These are phyloP conservation scores for Imbricaverruca yamaguchii DNA, from an alignment of 2,888 invertebrate species.

Conservation along the genomic window DNA sequence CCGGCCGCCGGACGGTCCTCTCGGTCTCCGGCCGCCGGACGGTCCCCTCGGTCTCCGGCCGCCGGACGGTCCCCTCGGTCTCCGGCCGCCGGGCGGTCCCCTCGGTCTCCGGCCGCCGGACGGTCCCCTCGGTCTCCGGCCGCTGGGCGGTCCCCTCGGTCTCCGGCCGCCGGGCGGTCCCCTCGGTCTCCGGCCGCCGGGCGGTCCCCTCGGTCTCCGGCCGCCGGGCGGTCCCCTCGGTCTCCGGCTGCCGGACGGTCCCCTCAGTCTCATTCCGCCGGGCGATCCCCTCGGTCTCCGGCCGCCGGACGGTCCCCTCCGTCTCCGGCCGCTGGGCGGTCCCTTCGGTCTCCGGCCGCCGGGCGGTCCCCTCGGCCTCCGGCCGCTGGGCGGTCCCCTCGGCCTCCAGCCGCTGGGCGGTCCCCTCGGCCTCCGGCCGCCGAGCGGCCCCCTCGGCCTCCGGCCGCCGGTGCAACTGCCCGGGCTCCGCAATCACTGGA, in stretches of 20 bases:
- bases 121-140: not conserved
- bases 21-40: conserved; percentile 1
- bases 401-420: not conserved
- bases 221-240: too few relatives aligned
- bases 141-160: not conserved
- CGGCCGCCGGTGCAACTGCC: too few relatives aligned
- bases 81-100: conserved; percentile 8
- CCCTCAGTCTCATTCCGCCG: not conserved
- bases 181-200: not conserved
- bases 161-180: too few relatives aligned
- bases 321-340: too few relatives aligned
- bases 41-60: not conserved
- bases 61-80: too few relatives aligned
- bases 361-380: not conserved
- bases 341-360: not conserved
- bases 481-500: too few relatives aligned
- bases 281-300: not conserved
- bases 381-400: too few relatives aligned
- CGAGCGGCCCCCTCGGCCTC: too few relatives aligned
- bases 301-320: not conserved
- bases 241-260: not conserved
- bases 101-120: not conserved
- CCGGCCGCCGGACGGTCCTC: too few relatives aligned
- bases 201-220: not conserved
- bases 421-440: not conserved